Percentiles rank a stretch among this genome's conserved stretches.
Conservation (phyloP, 2,797 vertebrate genomes). For the Xiphorhynchus erythropygius region DNA sequence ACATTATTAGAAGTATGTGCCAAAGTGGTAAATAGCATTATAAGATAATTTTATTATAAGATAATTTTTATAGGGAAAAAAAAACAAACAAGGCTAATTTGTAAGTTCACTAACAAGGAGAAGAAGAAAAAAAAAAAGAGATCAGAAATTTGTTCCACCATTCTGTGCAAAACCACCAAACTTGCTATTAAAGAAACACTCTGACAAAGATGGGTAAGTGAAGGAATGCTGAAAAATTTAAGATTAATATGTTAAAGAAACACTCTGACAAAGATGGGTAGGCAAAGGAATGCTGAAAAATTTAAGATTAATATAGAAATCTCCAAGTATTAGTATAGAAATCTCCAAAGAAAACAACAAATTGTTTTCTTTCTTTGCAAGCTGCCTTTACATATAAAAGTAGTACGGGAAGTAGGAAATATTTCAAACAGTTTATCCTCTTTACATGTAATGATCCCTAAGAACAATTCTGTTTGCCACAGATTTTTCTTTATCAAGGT, state of each 20-base stretch:
- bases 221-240: background rate
- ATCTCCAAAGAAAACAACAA: background rate
- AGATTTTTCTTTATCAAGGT: background rate
- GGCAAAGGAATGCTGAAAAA: background rate
- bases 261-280: background rate
- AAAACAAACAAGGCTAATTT: background rate
- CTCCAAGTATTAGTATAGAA: no score
- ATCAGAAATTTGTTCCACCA: background rate
- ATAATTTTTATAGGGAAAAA: no score
- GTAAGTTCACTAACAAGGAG: background rate
- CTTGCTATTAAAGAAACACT: background rate
- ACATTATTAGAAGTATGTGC: background rate
- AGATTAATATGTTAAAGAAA: background rate
- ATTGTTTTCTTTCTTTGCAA: background rate
- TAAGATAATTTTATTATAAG: background rate
- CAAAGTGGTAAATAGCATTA: background rate
- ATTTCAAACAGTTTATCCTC: background rate
- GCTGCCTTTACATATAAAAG: background rate
- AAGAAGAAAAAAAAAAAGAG: background rate
- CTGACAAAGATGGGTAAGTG: background rate
- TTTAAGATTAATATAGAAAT: background rate
- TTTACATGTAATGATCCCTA: background rate
- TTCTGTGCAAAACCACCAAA: background rate
- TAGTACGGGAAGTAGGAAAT: background rate
- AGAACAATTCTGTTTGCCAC: background rate